A percentile compares a stretch with the other conserved stretches of the same genome.
phyloP scores from a whole-genome alignment of 2,797 vertebrate species.

The Tenualosa thibaudeaui region DNA sequence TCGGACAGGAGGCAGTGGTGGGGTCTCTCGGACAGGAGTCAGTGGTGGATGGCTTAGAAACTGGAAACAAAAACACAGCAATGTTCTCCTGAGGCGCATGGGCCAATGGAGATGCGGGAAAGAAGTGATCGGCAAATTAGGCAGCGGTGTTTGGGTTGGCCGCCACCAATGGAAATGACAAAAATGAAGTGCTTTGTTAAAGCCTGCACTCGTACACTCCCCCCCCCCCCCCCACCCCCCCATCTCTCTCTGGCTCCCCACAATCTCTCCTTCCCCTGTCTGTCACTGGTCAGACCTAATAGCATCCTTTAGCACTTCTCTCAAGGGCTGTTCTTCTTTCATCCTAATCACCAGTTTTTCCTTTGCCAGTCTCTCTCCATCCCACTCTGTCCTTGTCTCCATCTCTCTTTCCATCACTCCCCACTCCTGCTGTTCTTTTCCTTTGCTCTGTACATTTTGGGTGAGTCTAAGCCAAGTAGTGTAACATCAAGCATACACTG shows the following conservation, averaged over 20 bases:
- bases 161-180: constrained; percentile 81
- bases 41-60: too few relatives aligned
- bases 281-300: background rate
- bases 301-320: background rate
- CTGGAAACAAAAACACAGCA: too few relatives aligned
- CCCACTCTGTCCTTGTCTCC: constrained; percentile 14
- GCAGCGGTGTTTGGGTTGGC: constrained; percentile 85
- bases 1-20: constrained; percentile 69
- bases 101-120: constrained; percentile 72
- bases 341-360: too few relatives aligned
- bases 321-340: background rate
- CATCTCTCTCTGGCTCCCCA: background rate
- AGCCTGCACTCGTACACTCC: background rate
- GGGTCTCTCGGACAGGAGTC: constrained; percentile 28
- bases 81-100: constrained; percentile 72
- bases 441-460: background rate
- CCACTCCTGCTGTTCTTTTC: background rate
- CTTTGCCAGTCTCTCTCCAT: background rate
- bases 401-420: background rate
- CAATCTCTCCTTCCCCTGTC: background rate
- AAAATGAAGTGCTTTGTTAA: constrained; percentile 76
- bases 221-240: background rate
- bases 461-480: background rate
- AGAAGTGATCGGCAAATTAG: constrained; percentile 91
- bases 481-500: background rate